Conservation (phyloP, 1,140 invertebrate genomes). For the Venustaconcha ellipsiformis region DNA sequence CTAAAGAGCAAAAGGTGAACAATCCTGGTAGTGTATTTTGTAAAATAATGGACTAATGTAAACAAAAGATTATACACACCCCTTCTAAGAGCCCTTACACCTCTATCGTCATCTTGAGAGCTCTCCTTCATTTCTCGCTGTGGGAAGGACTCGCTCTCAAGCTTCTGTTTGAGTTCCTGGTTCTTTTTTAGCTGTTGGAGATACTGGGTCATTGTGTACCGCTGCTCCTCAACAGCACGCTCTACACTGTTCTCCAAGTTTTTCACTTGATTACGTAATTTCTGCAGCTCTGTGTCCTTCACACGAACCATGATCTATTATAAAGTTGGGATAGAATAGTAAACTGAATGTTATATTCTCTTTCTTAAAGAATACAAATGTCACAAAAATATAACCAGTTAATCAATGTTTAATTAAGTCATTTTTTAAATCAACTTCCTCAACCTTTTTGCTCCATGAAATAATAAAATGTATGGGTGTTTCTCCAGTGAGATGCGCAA, state of each 20-base stretch:
- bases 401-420: not conserved
- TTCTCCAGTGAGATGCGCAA: not conserved
- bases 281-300: conserved; percentile 63
- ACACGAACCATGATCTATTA: conserved; percentile 61
- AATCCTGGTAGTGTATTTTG: too few species aligned
- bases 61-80: conserved; percentile 30
- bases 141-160: conserved; percentile 39
- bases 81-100: conserved; percentile 45
- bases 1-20: too few species aligned
- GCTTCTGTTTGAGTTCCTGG: conserved; percentile 47
- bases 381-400: not conserved
- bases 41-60: too few species aligned
- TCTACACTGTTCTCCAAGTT: conserved; percentile 58
- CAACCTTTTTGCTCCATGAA: not conserved
- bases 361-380: not conserved
- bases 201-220: conserved; percentile 61
- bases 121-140: conserved; percentile 34
- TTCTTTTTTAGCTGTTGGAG: conserved; percentile 55
- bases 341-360: not conserved
- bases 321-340: not conserved
- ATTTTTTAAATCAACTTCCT: not conserved
- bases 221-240: conserved; percentile 60
- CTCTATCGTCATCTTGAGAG: conserved; percentile 34
- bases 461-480: conserved; percentile 1
- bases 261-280: conserved; percentile 57